These are phyloP conservation scores for Rhodophaea formosa DNA, from an alignment of 2,888 invertebrate genomes.

Conservation along the genomic window DNA sequence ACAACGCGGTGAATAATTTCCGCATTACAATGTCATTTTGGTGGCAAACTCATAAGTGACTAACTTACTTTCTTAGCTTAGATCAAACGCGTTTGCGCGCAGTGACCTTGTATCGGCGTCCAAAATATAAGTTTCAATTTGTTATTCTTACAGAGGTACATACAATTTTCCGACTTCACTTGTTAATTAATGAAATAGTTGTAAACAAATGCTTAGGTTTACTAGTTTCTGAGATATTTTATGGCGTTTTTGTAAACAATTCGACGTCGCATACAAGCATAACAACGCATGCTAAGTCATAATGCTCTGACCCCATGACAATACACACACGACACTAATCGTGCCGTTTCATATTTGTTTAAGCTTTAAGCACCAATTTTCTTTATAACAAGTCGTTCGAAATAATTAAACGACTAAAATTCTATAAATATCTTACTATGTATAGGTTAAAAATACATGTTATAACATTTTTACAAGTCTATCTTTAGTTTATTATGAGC, in stretches of 20 bases:
- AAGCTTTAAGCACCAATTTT: slow-evolving; percentile 82
- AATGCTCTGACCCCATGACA: slow-evolving; percentile 75
- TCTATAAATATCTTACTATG: slow-evolving; percentile 82
- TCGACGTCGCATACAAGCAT: slow-evolving; percentile 58
- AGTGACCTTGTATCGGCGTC: slow-evolving; percentile 39
- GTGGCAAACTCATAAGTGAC: too few species aligned
- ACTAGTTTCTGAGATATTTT: not conserved
- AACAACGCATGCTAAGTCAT: slow-evolving; percentile 80
- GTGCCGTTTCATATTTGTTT: slow-evolving; percentile 69
- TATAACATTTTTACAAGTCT: slow-evolving; percentile 81
- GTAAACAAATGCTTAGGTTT: too few species aligned
- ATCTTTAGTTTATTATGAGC: slow-evolving; percentile 62
- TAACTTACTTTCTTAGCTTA: too few species aligned
- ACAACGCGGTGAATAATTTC: too few species aligned
- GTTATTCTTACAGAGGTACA: not conserved
- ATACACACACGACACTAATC: slow-evolving; percentile 66
- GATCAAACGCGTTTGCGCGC: slow-evolving; percentile 23
- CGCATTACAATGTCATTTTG: too few species aligned
- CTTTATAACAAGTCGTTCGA: slow-evolving; percentile 82
- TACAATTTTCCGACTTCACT: not conserved
- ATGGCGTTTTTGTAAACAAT: slow-evolving; percentile 37
- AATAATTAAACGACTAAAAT: slow-evolving; percentile 81
- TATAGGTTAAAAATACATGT: slow-evolving; percentile 81
- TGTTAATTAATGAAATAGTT: too few species aligned
- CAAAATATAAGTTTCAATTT: slow-evolving; percentile 23